Percentiles rank a stretch among this genome's conserved stretches.
phyloP scores from a whole-genome alignment of 2,113 vertebrate genomes.

The Ophiodon elongatus region DNA sequence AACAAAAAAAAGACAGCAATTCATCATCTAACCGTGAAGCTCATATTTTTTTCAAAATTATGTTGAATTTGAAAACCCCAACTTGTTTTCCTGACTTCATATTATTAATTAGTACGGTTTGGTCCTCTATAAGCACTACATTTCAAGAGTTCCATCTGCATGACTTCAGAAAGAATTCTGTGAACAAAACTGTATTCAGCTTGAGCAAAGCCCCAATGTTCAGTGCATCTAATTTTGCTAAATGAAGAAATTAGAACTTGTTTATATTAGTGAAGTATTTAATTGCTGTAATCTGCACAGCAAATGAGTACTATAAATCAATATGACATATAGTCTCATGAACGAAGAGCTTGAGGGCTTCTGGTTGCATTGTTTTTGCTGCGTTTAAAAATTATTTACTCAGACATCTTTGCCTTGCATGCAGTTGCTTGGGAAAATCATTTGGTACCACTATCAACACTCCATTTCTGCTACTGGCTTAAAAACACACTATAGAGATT shows the following conservation, averaged over 20 bases:
- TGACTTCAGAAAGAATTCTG: background rate
- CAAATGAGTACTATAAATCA: constrained; percentile 15
- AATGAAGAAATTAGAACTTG: constrained; percentile 11
- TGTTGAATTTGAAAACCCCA: background rate
- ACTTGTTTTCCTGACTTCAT: background rate
- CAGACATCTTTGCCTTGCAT: background rate
- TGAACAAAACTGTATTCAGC: background rate
- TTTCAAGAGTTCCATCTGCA: background rate
- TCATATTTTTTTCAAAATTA: background rate
- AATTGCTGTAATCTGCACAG: background rate
- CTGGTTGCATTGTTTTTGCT: background rate
- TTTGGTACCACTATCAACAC: background rate
- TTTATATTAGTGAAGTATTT: constrained; percentile 8
- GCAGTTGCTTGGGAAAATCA: background rate
- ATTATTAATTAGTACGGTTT: background rate
- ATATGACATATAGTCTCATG: constrained; percentile 14
- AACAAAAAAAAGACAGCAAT: background rate
- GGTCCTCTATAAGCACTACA: background rate
- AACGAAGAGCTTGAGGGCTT: background rate
- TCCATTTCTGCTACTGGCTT: background rate
- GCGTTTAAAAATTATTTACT: constrained; percentile 12
- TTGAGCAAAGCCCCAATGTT: background rate
- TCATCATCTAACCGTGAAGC: background rate
- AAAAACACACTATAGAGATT: background rate
- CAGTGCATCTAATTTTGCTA: background rate